Conservation (phyloP, 2,797 vertebrate species). For the Gambusia yucatana region DNA sequence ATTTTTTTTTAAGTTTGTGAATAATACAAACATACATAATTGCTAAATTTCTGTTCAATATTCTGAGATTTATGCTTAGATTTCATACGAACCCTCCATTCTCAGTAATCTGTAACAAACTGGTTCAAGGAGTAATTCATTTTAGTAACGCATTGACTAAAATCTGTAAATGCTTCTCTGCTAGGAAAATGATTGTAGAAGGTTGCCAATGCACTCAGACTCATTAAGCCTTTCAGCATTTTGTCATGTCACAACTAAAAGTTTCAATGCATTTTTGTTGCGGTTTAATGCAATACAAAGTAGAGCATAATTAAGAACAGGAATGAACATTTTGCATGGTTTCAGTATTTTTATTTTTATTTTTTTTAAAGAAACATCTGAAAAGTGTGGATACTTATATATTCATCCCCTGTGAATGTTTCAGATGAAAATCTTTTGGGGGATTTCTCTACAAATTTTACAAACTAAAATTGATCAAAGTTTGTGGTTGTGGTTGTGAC, state of each 20-base stretch:
- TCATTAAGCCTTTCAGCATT: background rate
- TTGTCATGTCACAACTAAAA: background rate
- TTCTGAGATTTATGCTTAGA: background rate
- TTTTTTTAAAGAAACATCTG: background rate
- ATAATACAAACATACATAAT: background rate
- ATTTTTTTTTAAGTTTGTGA: background rate
- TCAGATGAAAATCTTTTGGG: background rate
- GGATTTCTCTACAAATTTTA: background rate
- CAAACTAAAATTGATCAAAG: background rate
- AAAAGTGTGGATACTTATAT: background rate
- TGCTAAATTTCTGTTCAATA: background rate
- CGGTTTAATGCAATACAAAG: background rate
- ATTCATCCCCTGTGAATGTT: background rate
- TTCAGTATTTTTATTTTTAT: background rate
- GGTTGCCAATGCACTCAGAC: background rate
- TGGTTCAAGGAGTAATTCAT: background rate
- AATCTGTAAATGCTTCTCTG: background rate
- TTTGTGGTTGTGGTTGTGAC: background rate
- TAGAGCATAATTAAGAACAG: background rate
- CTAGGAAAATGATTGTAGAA: background rate
- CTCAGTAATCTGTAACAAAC: background rate
- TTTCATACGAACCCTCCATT: background rate
- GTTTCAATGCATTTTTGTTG: background rate
- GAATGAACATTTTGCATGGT: background rate
- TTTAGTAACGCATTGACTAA: background rate